Percentiles rank a stretch among this genome's conserved stretches.
Evolutionary conservation across 1,140 invertebrate species (phyloP).

Genomic region (Drosophila carrolli): DNA sequence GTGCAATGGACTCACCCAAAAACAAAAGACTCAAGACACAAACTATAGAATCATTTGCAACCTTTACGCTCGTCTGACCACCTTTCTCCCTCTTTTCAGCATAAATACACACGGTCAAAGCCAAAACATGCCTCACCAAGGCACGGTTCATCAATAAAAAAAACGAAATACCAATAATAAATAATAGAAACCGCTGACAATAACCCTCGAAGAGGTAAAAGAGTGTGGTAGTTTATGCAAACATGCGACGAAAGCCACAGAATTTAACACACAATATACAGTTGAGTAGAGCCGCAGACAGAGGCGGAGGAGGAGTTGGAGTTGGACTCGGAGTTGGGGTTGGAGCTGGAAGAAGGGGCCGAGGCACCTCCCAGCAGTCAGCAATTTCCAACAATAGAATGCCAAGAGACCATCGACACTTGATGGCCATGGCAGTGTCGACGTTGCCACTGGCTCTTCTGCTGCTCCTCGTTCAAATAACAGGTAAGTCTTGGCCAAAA

Average conservation of each 20-base stretch:
- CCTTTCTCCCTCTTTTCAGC: conserved; percentile 30
- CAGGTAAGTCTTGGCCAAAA: conserved; percentile 61
- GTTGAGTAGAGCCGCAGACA: conserved; percentile 36
- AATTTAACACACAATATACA: conserved; percentile 54
- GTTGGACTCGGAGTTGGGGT: not conserved
- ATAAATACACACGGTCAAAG: conserved; percentile 3
- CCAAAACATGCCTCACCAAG: conserved; percentile 52
- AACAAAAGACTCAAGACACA: conserved; percentile 61
- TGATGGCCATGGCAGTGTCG: conserved; percentile 47
- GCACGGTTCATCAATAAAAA: conserved; percentile 28
- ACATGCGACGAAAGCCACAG: conserved; percentile 78
- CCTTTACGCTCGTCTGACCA: conserved; percentile 14
- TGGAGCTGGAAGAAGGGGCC: not conserved
- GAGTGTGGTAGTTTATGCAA: conserved; percentile 64
- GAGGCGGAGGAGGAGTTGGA: conserved; percentile 3
- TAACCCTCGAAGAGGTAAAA: conserved; percentile 23
- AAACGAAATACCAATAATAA: conserved; percentile 31
- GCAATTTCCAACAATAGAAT: conserved; percentile 59
- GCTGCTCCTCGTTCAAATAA: conserved; percentile 57
- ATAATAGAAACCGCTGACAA: conserved; percentile 36
- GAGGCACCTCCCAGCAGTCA: conserved; percentile 27
- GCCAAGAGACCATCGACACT: conserved; percentile 59
- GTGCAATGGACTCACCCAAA: conserved; percentile 10
- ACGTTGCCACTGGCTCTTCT: conserved; percentile 42
- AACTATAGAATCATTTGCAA: conserved; percentile 27